Conservation (phyloP, 2,113 vertebrate genomes). For the Protobothrops flavoviridis region DNA sequence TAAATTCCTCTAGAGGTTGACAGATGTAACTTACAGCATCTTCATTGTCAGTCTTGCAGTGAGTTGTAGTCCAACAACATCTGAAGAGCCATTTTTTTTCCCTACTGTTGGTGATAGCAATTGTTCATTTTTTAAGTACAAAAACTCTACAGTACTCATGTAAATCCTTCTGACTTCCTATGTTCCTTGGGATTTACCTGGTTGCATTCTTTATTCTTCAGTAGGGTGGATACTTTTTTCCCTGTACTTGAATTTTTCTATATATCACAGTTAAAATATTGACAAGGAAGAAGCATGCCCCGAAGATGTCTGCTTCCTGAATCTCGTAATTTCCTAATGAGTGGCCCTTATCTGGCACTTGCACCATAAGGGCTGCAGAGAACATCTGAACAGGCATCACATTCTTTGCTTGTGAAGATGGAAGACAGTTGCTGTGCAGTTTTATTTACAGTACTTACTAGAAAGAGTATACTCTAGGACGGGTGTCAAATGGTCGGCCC, state of each 20-base stretch:
- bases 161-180: not conserved
- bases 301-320: not conserved
- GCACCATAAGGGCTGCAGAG: fast-evolving
- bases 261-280: not conserved
- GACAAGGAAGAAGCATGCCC: not conserved
- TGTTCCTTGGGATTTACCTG: not conserved
- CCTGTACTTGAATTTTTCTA: not conserved
- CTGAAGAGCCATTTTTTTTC: not conserved
- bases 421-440: not conserved
- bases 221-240: not conserved
- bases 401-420: not conserved
- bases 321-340: not conserved
- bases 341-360: not conserved
- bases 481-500: no score
- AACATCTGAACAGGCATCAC: not conserved
- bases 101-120: not conserved
- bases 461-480: not conserved
- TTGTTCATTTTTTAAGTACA: not conserved
- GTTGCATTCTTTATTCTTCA: not conserved
- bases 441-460: not conserved
- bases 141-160: not conserved
- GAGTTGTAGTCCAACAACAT: not conserved
- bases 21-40: not conserved
- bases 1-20: not conserved
- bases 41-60: not conserved